Conservation (phyloP, 2,797 vertebrate genomes). For the Notamacropus eugenii region DNA sequence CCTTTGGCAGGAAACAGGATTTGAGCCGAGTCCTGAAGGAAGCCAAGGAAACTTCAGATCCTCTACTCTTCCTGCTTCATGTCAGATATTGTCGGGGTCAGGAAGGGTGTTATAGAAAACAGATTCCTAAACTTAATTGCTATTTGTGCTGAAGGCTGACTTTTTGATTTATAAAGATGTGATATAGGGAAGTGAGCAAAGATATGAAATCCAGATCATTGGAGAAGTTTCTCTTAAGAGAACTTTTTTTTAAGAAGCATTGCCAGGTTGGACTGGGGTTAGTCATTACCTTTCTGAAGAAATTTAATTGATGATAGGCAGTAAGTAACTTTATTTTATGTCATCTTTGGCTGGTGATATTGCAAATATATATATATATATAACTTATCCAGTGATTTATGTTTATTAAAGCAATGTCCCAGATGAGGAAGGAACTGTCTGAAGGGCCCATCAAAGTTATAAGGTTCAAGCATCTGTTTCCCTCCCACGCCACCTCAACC, state of each 20-base stretch:
- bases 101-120: not conserved
- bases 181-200: not conserved
- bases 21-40: not conserved
- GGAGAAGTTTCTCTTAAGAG: not conserved
- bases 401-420: not conserved
- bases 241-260: not conserved
- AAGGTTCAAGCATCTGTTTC: constrained; percentile 1
- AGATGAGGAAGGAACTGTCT: not conserved
- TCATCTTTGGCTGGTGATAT: not conserved
- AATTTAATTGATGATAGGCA: not conserved
- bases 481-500: not conserved
- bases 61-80: not conserved
- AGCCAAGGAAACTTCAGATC: not conserved
- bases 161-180: not conserved
- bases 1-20: not conserved
- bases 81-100: not conserved
- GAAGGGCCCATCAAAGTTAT: not conserved
- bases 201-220: not conserved
- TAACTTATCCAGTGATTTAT: not conserved
- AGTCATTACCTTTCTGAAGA: not conserved
- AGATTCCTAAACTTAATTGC: not conserved
- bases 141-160: not conserved
- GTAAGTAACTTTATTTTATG: not conserved
- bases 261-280: not conserved
- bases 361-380: not conserved